A percentile compares a stretch with the other conserved stretches of the same genome.
Evolutionary conservation across 1,140 invertebrate genomes (phyloP).

Genomic region (Euborellia annulipes): DNA sequence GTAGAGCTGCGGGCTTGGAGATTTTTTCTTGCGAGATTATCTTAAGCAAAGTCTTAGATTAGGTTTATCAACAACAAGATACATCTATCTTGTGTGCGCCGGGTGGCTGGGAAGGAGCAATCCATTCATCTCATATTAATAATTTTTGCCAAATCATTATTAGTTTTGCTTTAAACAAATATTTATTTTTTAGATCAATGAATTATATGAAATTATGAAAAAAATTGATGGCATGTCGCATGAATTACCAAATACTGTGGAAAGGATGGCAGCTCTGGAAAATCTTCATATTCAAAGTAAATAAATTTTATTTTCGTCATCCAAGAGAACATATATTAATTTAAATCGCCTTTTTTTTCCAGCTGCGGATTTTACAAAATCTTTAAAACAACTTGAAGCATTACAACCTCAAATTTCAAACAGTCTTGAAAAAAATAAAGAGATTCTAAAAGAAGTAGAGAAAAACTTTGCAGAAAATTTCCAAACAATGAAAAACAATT

Average conservation of each 20-base stretch:
- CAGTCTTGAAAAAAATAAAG: slow-evolving; percentile 58
- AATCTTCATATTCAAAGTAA: slow-evolving; percentile 77
- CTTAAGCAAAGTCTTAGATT: too few relatives aligned
- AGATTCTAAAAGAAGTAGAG: slow-evolving; percentile 61
- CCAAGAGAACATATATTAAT: not conserved
- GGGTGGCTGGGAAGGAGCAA: too few relatives aligned
- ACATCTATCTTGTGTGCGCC: too few relatives aligned
- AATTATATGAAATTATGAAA: slow-evolving; percentile 74
- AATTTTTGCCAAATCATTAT: too few relatives aligned
- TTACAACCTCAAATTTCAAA: slow-evolving; percentile 57
- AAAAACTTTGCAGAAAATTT: slow-evolving; percentile 60
- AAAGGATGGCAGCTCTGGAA: slow-evolving; percentile 67
- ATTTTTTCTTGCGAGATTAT: too few relatives aligned
- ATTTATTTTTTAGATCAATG: slow-evolving; percentile 43
- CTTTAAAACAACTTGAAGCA: slow-evolving; percentile 64
- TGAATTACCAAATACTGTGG: slow-evolving; percentile 61
- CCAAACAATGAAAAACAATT: slow-evolving; percentile 56
- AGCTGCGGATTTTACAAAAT: slow-evolving; percentile 75
- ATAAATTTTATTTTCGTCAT: not conserved
- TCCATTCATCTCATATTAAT: too few relatives aligned
- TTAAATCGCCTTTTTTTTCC: slow-evolving; percentile 22
- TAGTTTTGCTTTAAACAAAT: too few relatives aligned
- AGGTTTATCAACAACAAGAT: too few relatives aligned
- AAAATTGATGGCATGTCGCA: slow-evolving; percentile 64
- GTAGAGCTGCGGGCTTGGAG: too few relatives aligned